A percentile compares a stretch with the other conserved stretches of the same genome.
phyloP scores from a whole-genome alignment of 2,113 vertebrate genomes.

The Chelonoidis abingdonii region DNA sequence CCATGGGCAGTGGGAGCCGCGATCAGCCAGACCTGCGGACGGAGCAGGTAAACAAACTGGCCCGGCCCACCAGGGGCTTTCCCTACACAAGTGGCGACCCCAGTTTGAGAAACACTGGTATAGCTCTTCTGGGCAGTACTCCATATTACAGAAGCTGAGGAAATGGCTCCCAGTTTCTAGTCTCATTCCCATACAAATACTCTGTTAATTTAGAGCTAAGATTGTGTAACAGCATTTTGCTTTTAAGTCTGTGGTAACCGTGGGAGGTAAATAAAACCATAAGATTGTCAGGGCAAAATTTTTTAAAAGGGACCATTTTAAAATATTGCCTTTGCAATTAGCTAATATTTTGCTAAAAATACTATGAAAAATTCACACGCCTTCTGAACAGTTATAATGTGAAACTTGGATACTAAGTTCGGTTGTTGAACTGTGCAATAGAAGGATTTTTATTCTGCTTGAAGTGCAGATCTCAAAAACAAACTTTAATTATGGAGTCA shows the following conservation, averaged over 20 bases:
- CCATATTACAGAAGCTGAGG: background rate
- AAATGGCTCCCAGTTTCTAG: background rate
- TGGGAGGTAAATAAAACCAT: conserved; percentile 26
- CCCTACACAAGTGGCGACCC: no score
- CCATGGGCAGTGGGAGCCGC: no score
- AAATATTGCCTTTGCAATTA: background rate
- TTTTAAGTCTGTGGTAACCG: conserved; percentile 31
- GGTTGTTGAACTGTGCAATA: conserved; percentile 31
- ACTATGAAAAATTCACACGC: conserved; percentile 14
- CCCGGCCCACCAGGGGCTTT: no score
- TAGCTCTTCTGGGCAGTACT: background rate
- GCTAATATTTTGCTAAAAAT: background rate
- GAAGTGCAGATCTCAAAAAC: conserved; percentile 19
- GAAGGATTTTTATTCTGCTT: background rate
- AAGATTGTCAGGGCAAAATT: background rate
- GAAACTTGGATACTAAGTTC: conserved; percentile 39
- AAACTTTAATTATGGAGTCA: conserved; percentile 36
- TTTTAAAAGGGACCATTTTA: background rate
- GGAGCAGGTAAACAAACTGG: no score
- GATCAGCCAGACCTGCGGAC: no score
- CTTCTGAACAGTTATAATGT: conserved; percentile 12
- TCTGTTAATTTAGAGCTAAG: conserved; percentile 18
- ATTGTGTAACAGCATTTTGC: conserved; percentile 6
- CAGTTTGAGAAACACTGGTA: no score
- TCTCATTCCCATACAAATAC: conserved; percentile 9